phyloP scores from a whole-genome alignment of 53 echinoderm and acorn worm species.

The Hippasteria phrygiana region DNA sequence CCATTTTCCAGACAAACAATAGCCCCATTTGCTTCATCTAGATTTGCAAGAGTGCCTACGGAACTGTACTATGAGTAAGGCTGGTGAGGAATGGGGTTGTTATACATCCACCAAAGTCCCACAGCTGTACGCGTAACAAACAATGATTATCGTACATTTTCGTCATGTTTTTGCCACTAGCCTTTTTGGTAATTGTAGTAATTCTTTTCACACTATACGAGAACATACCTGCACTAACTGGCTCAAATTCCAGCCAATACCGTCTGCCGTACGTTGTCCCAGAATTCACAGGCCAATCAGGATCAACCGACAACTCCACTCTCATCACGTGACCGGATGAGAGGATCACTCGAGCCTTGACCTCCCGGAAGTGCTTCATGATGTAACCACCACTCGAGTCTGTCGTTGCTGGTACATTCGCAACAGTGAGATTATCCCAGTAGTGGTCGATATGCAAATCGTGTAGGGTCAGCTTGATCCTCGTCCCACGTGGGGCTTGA shows the following conservation, averaged over 20 bases:
- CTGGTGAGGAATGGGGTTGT: too few species aligned
- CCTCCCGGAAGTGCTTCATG: not conserved
- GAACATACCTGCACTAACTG: not conserved
- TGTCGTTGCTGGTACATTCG: not conserved
- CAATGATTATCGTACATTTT: not conserved
- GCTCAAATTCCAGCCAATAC: conserved; percentile 15
- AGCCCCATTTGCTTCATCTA: too few species aligned
- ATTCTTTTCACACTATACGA: not conserved
- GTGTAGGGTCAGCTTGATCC: conserved; percentile 14
- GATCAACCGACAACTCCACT: not conserved
- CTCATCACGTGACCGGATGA: conserved; percentile 38
- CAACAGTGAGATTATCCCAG: not conserved
- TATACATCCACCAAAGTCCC: too few species aligned
- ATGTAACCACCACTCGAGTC: not conserved
- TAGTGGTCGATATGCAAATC: conserved; percentile 10
- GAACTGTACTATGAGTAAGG: too few species aligned
- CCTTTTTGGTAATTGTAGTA: too few species aligned
- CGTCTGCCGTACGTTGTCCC: not conserved
- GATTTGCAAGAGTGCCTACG: too few species aligned
- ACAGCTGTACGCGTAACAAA: too few species aligned
- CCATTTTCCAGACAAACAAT: too few species aligned
- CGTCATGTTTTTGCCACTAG: not conserved
- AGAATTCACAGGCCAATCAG: not conserved
- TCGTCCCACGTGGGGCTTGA: not conserved
- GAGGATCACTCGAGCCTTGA: conserved; percentile 13